phyloP scores from a whole-genome alignment of 2,113 vertebrate species.

The Cochlearius cochlearius region DNA sequence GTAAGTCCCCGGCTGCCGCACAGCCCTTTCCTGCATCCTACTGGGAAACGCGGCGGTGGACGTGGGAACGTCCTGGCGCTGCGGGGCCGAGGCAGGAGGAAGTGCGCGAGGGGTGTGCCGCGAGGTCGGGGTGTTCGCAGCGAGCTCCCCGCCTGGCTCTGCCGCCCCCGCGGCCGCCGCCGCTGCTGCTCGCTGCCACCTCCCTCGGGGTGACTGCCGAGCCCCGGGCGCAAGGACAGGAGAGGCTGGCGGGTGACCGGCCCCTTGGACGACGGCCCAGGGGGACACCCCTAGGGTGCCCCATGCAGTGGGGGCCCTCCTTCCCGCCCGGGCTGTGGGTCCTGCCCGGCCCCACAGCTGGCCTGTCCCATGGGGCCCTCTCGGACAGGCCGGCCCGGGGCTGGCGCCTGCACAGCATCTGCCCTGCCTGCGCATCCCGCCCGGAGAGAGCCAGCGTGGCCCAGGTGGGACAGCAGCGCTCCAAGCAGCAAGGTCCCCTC shows the following conservation, averaged over 20 bases:
- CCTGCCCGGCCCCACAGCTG: rapidly evolving
- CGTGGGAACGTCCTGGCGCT: background rate
- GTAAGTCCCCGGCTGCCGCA: slow-evolving; percentile 58
- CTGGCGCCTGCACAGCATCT: rapidly evolving
- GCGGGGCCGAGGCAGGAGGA: background rate
- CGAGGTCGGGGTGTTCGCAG: rapidly evolving
- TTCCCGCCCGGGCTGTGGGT: background rate
- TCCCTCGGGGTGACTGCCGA: rapidly evolving
- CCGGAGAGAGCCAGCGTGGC: rapidly evolving
- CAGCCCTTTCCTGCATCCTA: slow-evolving; percentile 4
- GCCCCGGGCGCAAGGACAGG: background rate
- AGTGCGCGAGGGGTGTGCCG: background rate
- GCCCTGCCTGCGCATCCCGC: rapidly evolving
- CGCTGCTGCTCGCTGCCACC: background rate
- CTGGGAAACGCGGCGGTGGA: background rate
- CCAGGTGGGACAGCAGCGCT: background rate
- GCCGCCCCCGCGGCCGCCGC: rapidly evolving
- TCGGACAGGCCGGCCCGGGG: rapidly evolving
- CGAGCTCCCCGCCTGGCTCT: background rate
- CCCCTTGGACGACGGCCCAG: background rate
- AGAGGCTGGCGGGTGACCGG: background rate
- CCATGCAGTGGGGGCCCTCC: background rate
- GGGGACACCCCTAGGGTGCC: background rate
- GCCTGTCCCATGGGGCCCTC: background rate
- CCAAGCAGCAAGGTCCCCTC: background rate